Evolutionary conservation across 2,888 invertebrate genomes (phyloP).

Genomic region (Cephalotes varians): DNA sequence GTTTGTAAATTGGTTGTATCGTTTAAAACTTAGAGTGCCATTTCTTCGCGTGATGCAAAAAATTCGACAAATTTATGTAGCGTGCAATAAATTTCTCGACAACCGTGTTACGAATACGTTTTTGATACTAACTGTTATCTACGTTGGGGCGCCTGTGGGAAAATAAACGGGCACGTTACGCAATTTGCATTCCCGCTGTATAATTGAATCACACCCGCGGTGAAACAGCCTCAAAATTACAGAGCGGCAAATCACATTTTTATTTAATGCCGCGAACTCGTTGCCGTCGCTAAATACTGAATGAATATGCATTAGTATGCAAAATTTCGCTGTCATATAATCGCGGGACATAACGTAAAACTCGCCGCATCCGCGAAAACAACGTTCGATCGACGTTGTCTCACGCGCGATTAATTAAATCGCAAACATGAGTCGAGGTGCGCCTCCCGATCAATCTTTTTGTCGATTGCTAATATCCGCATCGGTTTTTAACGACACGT

Average conservation of each 20-base stretch:
- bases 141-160: background rate
- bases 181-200: conserved; percentile 42
- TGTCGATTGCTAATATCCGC: background rate
- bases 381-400: conserved; percentile 2
- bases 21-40: background rate
- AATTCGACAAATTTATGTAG: background rate
- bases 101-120: background rate
- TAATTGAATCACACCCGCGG: conserved; percentile 47
- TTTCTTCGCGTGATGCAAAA: too few species aligned
- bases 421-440: background rate
- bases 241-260: conserved; percentile 51
- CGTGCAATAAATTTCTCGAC: background rate
- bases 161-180: conserved; percentile 25
- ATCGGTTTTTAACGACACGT: background rate
- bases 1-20: background rate
- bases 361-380: conserved; percentile 4
- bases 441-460: background rate
- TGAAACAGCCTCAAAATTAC: conserved; percentile 43
- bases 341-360: background rate
- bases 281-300: conserved; percentile 29
- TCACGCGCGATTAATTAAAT: conserved; percentile 20
- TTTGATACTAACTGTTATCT: conserved; percentile 11
- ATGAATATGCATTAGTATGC: conserved; percentile 50
- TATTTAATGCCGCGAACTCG: conserved; percentile 39
- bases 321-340: conserved; percentile 35